These are phyloP conservation scores for Cataglyphis albicans DNA, from an alignment of 2,888 invertebrate species.

Conservation along the genomic window DNA sequence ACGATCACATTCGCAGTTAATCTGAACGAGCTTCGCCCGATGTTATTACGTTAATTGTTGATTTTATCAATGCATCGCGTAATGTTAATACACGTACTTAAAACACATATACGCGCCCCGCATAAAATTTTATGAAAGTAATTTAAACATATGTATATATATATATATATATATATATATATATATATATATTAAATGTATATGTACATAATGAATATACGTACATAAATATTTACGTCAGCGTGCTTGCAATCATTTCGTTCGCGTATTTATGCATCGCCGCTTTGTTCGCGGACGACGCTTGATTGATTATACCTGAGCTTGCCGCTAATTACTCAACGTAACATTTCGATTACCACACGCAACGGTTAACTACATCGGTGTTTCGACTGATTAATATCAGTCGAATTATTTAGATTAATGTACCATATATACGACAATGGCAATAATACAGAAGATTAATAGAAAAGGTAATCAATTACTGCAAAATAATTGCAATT, in stretches of 20 bases:
- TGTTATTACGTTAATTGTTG: conserved; percentile 24
- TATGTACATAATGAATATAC: not conserved
- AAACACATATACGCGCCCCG: not conserved
- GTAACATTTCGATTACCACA: conserved; percentile 51
- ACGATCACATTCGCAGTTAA: conserved; percentile 12
- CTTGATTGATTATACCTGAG: conserved; percentile 49
- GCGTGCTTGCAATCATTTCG: conserved; percentile 22
- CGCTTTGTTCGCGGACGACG: conserved; percentile 24
- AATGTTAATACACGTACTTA: conserved; percentile 17
- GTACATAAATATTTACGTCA: conserved; percentile 34
- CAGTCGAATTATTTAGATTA: conserved; percentile 36
- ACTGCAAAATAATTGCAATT: not conserved
- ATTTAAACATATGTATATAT: too few relatives aligned
- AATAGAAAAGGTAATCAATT: conserved; percentile 28
- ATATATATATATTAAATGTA: not conserved
- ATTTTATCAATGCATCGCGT: conserved; percentile 19
- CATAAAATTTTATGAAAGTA: not conserved
- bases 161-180: not conserved
- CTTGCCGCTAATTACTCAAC: conserved; percentile 49
- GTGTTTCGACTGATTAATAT: conserved; percentile 45
- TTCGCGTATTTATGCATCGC: conserved; percentile 38
- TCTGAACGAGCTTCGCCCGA: not conserved
- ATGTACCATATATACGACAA: conserved; percentile 2
- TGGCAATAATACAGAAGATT: conserved; percentile 11
- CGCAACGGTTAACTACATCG: conserved; percentile 41